Percentiles rank a stretch among this genome's conserved stretches.
These are phyloP conservation scores for Odontomyia ornata DNA, from an alignment of 2,888 invertebrate species.

Conservation along the genomic window DNA sequence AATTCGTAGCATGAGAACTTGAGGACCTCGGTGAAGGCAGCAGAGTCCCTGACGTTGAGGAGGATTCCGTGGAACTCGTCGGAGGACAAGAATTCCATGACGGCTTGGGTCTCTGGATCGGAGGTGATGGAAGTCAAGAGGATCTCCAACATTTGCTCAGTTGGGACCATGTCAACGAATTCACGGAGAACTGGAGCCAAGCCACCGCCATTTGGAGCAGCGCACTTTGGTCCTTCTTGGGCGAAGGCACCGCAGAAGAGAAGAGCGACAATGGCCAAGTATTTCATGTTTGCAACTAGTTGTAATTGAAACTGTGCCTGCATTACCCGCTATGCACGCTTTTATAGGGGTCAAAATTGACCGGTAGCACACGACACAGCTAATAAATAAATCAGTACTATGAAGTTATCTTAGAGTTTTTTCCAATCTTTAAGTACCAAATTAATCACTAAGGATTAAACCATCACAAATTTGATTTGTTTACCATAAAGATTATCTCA, in stretches of 20 bases:
- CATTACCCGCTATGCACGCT: too few species aligned
- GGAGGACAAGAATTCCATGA: conserved; percentile 43
- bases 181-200: conserved; percentile 35
- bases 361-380: too few species aligned
- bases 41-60: background rate
- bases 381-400: too few species aligned
- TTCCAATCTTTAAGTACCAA: too few species aligned
- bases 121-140: conserved; percentile 33
- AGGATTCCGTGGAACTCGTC: conserved; percentile 42
- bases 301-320: conserved; percentile 25
- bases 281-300: conserved; percentile 18
- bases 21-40: conserved; percentile 1
- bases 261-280: conserved; percentile 33
- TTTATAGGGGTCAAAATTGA: too few species aligned
- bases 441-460: too few species aligned
- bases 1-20: conserved; percentile 44
- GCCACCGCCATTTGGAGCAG: conserved; percentile 44
- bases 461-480: too few species aligned
- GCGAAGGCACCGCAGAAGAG: conserved; percentile 23
- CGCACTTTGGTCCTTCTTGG: conserved; percentile 26
- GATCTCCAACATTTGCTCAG: conserved; percentile 32
- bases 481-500: too few species aligned
- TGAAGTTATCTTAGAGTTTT: too few species aligned
- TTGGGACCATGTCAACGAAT: conserved; percentile 37
- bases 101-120: conserved; percentile 46